These are phyloP conservation scores for Drosophila affinis DNA, from an alignment of 2,888 invertebrate species.

Conservation along the genomic window DNA sequence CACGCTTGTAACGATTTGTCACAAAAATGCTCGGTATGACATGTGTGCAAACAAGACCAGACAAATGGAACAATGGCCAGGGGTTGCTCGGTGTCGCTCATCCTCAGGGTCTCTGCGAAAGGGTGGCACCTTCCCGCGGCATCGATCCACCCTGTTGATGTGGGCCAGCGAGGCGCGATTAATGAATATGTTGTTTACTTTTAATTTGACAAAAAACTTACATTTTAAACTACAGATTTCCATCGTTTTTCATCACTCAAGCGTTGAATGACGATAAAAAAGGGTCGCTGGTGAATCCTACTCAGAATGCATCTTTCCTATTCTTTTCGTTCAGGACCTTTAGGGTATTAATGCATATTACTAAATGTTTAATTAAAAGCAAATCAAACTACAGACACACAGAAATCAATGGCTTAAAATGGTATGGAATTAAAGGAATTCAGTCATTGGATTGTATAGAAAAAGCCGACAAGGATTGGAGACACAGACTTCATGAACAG, in stretches of 20 bases:
- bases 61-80: constrained; percentile 17
- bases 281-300: too few relatives aligned
- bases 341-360: constrained; percentile 68
- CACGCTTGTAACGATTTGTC: constrained; percentile 75
- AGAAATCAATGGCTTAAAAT: constrained; percentile 69
- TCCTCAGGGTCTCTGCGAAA: constrained; percentile 48
- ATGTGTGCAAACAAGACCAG: constrained; percentile 74
- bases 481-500: too few relatives aligned
- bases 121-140: constrained; percentile 13
- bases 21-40: constrained; percentile 67
- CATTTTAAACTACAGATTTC: constrained; percentile 52
- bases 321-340: not conserved
- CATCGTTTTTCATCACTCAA: constrained; percentile 27
- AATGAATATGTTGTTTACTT: constrained; percentile 72
- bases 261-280: not conserved
- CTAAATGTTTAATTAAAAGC: constrained; percentile 75
- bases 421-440: too few relatives aligned
- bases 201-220: constrained; percentile 67
- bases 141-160: constrained; percentile 35
- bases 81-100: constrained; percentile 17
- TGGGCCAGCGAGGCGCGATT: constrained; percentile 46
- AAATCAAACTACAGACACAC: constrained; percentile 64
- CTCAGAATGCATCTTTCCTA: not conserved
- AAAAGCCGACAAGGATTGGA: too few relatives aligned
- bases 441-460: too few relatives aligned